These are phyloP conservation scores for Miltochrista miniata DNA, from an alignment of 2,888 invertebrate species.

Conservation along the genomic window DNA sequence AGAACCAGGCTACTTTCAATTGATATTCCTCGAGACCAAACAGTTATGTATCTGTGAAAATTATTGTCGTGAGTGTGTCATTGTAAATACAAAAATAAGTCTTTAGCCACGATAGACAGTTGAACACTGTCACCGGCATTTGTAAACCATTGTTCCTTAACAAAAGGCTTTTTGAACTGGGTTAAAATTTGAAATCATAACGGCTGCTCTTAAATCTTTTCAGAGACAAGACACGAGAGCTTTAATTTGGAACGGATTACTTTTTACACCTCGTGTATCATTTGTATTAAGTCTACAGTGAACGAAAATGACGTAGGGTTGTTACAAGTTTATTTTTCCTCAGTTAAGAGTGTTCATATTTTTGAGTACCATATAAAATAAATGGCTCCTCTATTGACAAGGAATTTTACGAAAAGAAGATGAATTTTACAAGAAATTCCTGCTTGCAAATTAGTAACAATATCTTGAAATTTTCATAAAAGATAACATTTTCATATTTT, in stretches of 20 bases:
- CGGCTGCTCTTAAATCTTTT: constrained; percentile 42
- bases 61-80: constrained; percentile 31
- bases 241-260: background rate
- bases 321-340: too few species aligned
- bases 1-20: too few species aligned
- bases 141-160: constrained; percentile 41
- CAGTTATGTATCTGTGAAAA: constrained; percentile 6
- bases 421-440: too few species aligned
- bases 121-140: constrained; percentile 30
- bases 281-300: background rate
- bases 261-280: background rate
- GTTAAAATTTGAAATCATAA: constrained; percentile 53
- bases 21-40: background rate
- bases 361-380: too few species aligned
- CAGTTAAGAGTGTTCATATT: too few species aligned
- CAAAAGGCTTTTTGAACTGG: constrained; percentile 47
- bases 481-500: too few species aligned
- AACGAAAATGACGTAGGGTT: too few species aligned
- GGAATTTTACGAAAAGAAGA: too few species aligned
- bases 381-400: too few species aligned
- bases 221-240: constrained; percentile 21
- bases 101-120: constrained; percentile 37
- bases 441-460: too few species aligned
- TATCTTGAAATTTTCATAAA: too few species aligned
- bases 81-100: constrained; percentile 33